These are phyloP conservation scores for Leucosticte australis DNA, from an alignment of 2,113 vertebrate genomes.

Conservation along the genomic window DNA sequence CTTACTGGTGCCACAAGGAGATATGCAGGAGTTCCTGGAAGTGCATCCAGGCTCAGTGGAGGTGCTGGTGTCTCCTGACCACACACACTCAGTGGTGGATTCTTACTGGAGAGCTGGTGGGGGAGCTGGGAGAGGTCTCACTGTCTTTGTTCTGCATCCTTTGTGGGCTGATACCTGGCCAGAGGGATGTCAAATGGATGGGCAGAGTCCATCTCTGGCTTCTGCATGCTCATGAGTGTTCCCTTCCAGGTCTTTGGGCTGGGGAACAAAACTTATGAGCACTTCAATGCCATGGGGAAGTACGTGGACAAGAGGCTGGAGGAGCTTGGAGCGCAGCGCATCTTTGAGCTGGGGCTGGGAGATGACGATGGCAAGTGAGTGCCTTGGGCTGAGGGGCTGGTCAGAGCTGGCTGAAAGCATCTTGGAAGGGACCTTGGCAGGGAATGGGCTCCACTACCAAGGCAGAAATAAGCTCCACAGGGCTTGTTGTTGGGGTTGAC, in stretches of 20 bases:
- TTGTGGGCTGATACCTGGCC: background rate
- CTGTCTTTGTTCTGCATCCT: background rate
- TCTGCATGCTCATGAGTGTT: background rate
- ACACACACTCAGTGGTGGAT: background rate
- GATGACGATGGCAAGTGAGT: conserved; percentile 97
- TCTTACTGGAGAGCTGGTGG: background rate
- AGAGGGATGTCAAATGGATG: background rate
- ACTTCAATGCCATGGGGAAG: conserved; percentile 97
- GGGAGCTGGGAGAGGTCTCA: background rate
- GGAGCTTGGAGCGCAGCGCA: conserved; percentile 88
- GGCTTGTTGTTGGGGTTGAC: background rate
- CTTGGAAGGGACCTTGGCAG: background rate
- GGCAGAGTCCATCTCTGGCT: background rate
- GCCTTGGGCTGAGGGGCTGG: background rate
- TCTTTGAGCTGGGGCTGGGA: conserved; percentile 93
- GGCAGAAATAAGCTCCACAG: background rate
- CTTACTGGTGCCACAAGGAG: background rate
- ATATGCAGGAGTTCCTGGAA: background rate
- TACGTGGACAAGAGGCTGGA: conserved; percentile 93
- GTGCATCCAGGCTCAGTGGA: background rate
- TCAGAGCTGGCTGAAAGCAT: background rate
- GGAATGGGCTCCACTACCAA: background rate
- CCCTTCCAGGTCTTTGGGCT: conserved; percentile 88
- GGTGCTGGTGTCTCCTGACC: background rate
- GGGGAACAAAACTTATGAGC: conserved; percentile 97